Evolutionary conservation across 2,888 invertebrate species (phyloP), one percentile per base, ranked within the genome.

Genomic region (Megalurothrips usitatus): DNA sequence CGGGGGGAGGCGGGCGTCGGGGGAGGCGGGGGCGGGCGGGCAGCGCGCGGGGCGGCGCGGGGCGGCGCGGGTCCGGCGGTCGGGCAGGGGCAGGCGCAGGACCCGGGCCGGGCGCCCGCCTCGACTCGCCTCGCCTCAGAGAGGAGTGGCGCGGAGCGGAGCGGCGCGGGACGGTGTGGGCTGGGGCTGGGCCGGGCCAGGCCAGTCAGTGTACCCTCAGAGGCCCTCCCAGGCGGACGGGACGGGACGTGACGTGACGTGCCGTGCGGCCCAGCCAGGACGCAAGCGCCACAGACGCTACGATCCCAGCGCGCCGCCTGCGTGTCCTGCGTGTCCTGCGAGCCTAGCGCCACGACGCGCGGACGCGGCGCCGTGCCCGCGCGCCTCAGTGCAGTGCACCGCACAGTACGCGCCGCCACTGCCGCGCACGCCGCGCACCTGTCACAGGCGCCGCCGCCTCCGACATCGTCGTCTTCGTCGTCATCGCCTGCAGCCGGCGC

Each of bases 201-300:
- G 26, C 68, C 68, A 75, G 68, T 75, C 68, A 75, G 68, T 75
- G 68, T 75, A 75, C 68, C 68, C 68, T 26, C 68, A 75, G 68
- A 75, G 68, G 68, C 68, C 68, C 68, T 75, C 68, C 68, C 68
- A 75, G 68, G 68, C 68, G 68, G 68, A 75, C 68, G 68, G 68
- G 68, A 23, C 23, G 68, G 68, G 11, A 58, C 19, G 58, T n/a
- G 34, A 43, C 19, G 58, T 58, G 58, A 58, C 58, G 58, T n/a
- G 34, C 2, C 19, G 58, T 58, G 58, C 11, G 14, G 58, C 58
- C 34, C 58, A 58, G 58, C 58, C 58, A 58, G 58, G 58, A 43
- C 34, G 34, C 34, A 43, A 43, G 34, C 34, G 34, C 34, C 34
- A 43, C 34, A 43, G 34, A 43, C n/a, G n/a, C n/a, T n/a, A n/a